A percentile compares a stretch with the other conserved stretches of the same genome.
Conservation (phyloP, 2,797 vertebrate genomes). For the Tauraco hartlaubi region DNA sequence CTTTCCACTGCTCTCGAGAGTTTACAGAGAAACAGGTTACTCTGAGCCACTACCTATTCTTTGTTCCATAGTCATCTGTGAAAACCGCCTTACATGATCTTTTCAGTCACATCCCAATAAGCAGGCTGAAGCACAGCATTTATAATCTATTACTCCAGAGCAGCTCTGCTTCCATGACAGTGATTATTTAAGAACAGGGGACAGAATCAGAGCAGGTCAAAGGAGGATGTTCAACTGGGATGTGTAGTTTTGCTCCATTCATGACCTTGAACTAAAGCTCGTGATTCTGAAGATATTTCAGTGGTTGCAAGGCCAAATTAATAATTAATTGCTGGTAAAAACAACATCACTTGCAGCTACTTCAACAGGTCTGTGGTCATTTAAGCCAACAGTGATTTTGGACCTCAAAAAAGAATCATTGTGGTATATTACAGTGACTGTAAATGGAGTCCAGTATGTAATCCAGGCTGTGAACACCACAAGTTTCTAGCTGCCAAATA, state of each 20-base stretch:
- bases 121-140: neutral
- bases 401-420: neutral
- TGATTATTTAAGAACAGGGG: neutral
- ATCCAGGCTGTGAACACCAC: neutral
- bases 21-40: neutral
- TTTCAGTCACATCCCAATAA: neutral
- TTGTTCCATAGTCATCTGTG: neutral
- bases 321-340: neutral
- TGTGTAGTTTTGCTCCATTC: neutral
- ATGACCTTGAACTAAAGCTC: neutral
- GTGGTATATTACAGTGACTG: neutral
- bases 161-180: neutral
- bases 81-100: neutral
- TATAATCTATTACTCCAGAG: constrained; percentile 10
- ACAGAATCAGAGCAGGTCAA: neutral
- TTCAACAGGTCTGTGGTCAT: neutral
- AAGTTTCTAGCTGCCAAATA: neutral
- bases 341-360: neutral
- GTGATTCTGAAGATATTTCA: neutral
- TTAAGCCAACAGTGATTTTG: neutral
- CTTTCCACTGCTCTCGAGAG: neutral
- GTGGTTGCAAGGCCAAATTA: neutral
- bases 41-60: neutral
- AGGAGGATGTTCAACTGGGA: neutral
- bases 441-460: neutral